Percentiles rank a stretch among this genome's conserved stretches.
These are phyloP conservation scores for Elachura formosa DNA, from an alignment of 2,113 vertebrate species.

Conservation along the genomic window DNA sequence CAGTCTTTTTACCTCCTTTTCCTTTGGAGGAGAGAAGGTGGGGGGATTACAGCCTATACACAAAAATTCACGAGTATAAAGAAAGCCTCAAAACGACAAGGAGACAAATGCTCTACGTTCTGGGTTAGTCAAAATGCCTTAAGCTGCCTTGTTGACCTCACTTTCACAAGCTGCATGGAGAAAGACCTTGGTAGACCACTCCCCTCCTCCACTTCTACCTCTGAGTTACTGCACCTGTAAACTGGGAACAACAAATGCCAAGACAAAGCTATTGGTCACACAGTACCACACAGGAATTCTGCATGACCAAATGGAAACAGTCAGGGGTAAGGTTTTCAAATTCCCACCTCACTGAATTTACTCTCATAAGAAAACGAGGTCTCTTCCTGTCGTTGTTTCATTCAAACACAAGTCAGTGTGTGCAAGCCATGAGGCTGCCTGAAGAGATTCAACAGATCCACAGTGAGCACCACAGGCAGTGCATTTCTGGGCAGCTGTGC, in stretches of 20 bases:
- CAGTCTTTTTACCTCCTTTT: neutral
- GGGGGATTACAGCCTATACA: neutral
- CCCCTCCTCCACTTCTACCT: neutral
- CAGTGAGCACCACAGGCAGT: neutral
- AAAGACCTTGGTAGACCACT: neutral
- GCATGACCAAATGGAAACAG: neutral
- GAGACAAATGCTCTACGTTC: neutral
- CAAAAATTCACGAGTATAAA: neutral
- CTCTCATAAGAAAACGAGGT: neutral
- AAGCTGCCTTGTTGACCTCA: neutral
- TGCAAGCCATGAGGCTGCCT: neutral
- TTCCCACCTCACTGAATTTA: neutral
- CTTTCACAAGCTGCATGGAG: neutral
- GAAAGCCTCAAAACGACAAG: neutral
- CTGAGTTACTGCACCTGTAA: neutral
- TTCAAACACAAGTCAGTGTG: neutral
- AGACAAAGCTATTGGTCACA: neutral
- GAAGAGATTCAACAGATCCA: neutral
- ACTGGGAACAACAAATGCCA: neutral
- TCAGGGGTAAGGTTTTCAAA: neutral
- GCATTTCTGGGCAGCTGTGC: neutral
- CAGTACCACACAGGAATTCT: accelerated
- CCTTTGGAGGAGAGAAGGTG: accelerated
- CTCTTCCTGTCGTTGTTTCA: neutral
- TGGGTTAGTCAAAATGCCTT: neutral